A percentile compares a stretch with the other conserved stretches of the same genome.
phyloP scores from a whole-genome alignment of 2,113 vertebrate genomes.

The Falco punctatus region DNA sequence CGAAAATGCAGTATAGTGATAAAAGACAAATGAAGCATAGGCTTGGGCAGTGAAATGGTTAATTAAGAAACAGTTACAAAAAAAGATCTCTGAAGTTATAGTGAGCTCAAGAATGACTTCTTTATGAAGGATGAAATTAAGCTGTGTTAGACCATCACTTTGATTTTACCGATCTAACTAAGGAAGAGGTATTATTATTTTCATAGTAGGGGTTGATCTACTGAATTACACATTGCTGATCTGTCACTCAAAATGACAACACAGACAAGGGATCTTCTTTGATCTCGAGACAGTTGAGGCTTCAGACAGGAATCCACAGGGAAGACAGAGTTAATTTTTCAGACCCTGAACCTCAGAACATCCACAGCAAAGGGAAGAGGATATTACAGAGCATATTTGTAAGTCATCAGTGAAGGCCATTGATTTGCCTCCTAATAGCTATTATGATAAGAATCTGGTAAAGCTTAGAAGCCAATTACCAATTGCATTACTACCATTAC shows the following conservation, averaged over 20 bases:
- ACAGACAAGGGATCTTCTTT: conserved; percentile 65
- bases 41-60: conserved; percentile 42
- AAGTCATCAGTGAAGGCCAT: neutral
- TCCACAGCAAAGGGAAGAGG: neutral
- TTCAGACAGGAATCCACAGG: conserved; percentile 46
- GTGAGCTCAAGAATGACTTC: conserved; percentile 54
- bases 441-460: neutral
- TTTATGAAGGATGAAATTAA: conserved; percentile 74
- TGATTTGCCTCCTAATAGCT: conserved; percentile 25
- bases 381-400: neutral
- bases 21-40: neutral
- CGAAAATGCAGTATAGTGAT: neutral
- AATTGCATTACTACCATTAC: neutral
- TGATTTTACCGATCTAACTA: conserved; percentile 73
- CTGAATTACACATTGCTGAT: conserved; percentile 50
- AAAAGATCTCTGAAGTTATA: conserved; percentile 49
- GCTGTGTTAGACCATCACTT: conserved; percentile 71
- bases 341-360: neutral
- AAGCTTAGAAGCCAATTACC: conserved; percentile 24
- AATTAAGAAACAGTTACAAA: conserved; percentile 43
- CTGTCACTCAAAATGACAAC: conserved; percentile 77
- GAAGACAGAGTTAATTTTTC: conserved; percentile 45
- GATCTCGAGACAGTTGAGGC: conserved; percentile 68
- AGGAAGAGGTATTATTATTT: conserved; percentile 74
- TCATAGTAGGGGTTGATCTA: conserved; percentile 60